These are phyloP conservation scores for Prunella himalayana DNA, from an alignment of 2,113 vertebrate species.

Conservation along the genomic window DNA sequence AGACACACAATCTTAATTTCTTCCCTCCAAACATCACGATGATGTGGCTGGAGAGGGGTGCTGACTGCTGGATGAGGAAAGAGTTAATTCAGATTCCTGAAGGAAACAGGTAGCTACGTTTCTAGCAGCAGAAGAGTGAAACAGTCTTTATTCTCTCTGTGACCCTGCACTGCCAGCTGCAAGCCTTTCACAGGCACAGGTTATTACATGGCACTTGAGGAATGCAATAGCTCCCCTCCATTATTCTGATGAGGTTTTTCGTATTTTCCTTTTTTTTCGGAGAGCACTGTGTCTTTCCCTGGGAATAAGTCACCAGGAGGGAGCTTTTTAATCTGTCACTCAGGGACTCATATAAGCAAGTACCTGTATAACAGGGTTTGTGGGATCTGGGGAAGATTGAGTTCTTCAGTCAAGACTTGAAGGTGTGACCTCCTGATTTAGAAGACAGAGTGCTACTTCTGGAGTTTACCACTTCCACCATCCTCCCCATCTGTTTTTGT, in stretches of 20 bases:
- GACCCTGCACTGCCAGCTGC: background rate
- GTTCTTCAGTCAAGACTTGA: conserved; percentile 60
- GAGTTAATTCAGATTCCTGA: background rate
- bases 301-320: conserved; percentile 25
- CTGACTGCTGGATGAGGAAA: background rate
- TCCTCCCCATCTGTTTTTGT: conserved; percentile 57
- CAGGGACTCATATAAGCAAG: conserved; percentile 30
- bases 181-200: background rate
- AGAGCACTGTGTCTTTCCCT: conserved; percentile 13
- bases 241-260: conserved; percentile 47
- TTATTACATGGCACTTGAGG: conserved; percentile 29
- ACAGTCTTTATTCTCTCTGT: background rate
- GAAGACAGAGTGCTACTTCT: conserved; percentile 60
- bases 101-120: background rate
- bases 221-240: conserved; percentile 11
- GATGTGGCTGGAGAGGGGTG: background rate
- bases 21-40: background rate
- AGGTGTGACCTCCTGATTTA: conserved; percentile 61
- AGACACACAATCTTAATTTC: background rate
- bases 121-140: background rate
- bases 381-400: conserved; percentile 47
- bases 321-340: conserved; percentile 59
- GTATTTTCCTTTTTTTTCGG: background rate
- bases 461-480: conserved; percentile 60
- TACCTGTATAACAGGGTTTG: conserved; percentile 62